These are phyloP conservation scores for Pammene aurita DNA, from an alignment of 2,888 invertebrate species.

Conservation along the genomic window DNA sequence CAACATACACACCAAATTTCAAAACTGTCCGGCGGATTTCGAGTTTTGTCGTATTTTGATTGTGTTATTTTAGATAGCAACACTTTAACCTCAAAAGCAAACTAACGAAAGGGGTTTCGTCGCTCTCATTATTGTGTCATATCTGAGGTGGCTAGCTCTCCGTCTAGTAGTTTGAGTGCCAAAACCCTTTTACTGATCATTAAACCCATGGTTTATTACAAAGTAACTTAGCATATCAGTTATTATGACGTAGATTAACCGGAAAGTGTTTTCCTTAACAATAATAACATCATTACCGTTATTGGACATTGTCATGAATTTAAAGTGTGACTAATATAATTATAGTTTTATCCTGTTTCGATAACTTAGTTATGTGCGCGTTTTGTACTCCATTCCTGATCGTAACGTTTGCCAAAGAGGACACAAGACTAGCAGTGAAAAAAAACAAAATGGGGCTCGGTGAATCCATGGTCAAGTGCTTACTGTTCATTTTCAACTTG, in stretches of 20 bases:
- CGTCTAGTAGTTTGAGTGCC: too few relatives aligned
- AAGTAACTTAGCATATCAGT: too few relatives aligned
- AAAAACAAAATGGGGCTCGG: neutral
- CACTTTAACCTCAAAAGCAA: too few relatives aligned
- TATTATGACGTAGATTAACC: neutral
- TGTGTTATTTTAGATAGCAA: too few relatives aligned
- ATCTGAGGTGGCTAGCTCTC: too few relatives aligned
- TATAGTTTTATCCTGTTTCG: neutral
- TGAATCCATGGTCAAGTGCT: neutral
- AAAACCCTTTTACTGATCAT: too few relatives aligned
- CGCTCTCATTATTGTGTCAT: too few relatives aligned
- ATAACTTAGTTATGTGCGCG: neutral
- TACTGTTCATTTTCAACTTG: slow-evolving; percentile 5
- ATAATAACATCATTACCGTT: neutral
- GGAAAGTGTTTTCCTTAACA: neutral
- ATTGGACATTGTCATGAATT: neutral
- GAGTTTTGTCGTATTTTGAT: too few relatives aligned
- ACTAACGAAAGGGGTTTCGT: too few relatives aligned
- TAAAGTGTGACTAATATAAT: neutral
- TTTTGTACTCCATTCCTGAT: neutral
- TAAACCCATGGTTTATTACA: too few relatives aligned
- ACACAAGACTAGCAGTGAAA: neutral
- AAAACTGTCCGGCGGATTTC: too few relatives aligned
- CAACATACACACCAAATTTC: too few relatives aligned
- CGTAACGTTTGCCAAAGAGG: neutral